phyloP scores from a whole-genome alignment of 1,140 invertebrate species.

The Dreissena polymorpha region DNA sequence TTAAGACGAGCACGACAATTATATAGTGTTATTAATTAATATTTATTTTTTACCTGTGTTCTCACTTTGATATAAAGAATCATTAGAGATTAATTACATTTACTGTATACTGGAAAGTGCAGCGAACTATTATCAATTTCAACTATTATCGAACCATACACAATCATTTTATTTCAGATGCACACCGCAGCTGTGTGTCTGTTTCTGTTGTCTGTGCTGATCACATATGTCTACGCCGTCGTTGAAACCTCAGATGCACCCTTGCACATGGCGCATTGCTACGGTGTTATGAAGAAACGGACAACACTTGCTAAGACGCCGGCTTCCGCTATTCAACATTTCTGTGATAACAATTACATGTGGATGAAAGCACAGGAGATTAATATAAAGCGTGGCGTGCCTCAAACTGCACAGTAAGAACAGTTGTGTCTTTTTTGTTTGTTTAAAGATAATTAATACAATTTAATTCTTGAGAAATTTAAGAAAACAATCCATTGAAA shows the following conservation, averaged over 20 bases:
- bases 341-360: slow-evolving; percentile 39
- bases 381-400: slow-evolving; percentile 25
- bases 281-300: slow-evolving; percentile 8
- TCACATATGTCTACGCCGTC: background rate
- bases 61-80: too few relatives aligned
- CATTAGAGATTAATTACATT: too few relatives aligned
- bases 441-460: too few relatives aligned
- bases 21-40: too few relatives aligned
- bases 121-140: too few relatives aligned
- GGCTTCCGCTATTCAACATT: slow-evolving; percentile 22
- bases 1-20: too few relatives aligned
- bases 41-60: too few relatives aligned
- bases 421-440: too few relatives aligned
- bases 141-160: too few relatives aligned
- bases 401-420: slow-evolving; percentile 21
- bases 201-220: background rate
- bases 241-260: slow-evolving; percentile 33
- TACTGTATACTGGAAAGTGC: too few relatives aligned
- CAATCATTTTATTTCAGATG: slow-evolving; percentile 42
- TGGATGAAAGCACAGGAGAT: slow-evolving; percentile 17
- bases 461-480: too few relatives aligned
- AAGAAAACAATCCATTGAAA: too few relatives aligned
- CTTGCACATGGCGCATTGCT: slow-evolving; percentile 20
- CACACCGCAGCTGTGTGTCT: slow-evolving; percentile 15
- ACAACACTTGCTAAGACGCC: slow-evolving; percentile 24